Conservation (phyloP, 2,113 vertebrate genomes). For the Sphyrna mokarran region DNA sequence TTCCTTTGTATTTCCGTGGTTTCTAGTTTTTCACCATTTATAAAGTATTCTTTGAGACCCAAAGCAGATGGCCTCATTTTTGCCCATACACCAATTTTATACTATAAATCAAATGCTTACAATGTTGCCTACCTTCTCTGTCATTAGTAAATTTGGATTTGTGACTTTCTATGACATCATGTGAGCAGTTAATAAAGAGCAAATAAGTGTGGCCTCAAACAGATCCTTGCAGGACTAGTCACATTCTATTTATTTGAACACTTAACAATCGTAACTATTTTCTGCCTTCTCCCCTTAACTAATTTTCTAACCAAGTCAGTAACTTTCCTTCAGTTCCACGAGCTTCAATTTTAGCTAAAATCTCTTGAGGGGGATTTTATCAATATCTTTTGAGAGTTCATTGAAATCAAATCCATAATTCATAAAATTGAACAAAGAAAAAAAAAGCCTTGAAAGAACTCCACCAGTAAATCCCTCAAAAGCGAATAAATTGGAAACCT, state of each 20-base stretch:
- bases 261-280: neutral
- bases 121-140: neutral
- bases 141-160: neutral
- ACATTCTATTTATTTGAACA: neutral
- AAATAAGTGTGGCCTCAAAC: neutral
- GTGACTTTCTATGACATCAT: neutral
- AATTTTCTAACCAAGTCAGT: neutral
- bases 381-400: neutral
- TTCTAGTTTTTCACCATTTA: neutral
- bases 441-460: neutral
- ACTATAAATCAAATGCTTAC: neutral
- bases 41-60: neutral
- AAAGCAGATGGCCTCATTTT: neutral
- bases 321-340: neutral
- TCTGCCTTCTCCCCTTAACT: neutral
- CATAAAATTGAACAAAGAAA: neutral
- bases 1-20: neutral
- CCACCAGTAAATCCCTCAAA: neutral
- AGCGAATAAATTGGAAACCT: constrained; percentile 5
- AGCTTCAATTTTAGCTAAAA: neutral
- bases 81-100: neutral
- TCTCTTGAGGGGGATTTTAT: neutral
- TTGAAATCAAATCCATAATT: neutral
- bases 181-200: too few relatives aligned
- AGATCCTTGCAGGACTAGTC: neutral